phyloP scores from a whole-genome alignment of 2,113 vertebrate species.

The Loxodonta africana region DNA sequence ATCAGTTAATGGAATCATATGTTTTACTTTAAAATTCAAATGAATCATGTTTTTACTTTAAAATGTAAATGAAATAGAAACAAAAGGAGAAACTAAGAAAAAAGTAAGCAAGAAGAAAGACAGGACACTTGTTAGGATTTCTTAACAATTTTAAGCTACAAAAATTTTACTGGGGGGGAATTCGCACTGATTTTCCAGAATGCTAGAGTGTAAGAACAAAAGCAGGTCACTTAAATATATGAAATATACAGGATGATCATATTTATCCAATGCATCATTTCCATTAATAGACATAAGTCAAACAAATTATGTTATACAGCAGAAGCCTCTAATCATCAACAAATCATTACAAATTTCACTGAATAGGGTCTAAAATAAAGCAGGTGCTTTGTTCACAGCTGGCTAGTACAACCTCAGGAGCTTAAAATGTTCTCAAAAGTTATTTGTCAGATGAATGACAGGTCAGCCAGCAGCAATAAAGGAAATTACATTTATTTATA shows the following conservation, averaged over 20 bases:
- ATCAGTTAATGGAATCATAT: background rate
- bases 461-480: background rate
- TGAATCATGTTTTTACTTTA: background rate
- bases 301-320: background rate
- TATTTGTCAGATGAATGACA: background rate
- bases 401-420: background rate
- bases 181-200: background rate
- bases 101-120: slow-evolving; percentile 13
- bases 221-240: background rate
- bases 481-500: background rate
- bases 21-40: slow-evolving; percentile 37
- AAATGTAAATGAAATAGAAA: slow-evolving; percentile 35
- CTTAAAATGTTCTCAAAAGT: background rate
- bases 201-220: slow-evolving; percentile 5
- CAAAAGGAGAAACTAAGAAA: background rate
- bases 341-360: background rate
- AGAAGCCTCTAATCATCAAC: background rate
- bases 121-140: background rate
- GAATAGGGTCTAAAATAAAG: background rate
- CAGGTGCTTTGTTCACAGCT: background rate
- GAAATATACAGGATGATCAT: background rate
- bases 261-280: background rate
- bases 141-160: slow-evolving; percentile 24
- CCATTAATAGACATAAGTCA: background rate
- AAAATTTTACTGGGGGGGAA: background rate